Percentiles rank a stretch among this genome's conserved stretches.
These are phyloP conservation scores for Xyrauchen texanus DNA, from an alignment of 2,113 vertebrate species.

Conservation along the genomic window DNA sequence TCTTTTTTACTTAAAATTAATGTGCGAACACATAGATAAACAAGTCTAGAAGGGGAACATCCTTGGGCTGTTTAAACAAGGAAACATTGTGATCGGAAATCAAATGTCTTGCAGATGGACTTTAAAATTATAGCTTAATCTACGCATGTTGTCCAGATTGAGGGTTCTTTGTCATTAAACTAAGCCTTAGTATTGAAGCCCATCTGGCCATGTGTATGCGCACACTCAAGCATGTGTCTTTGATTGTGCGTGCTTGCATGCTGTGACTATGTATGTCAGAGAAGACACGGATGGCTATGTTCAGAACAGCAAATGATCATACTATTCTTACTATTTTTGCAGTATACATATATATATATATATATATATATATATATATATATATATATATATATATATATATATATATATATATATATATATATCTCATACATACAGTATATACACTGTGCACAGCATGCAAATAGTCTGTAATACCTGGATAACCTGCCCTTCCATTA, in stretches of 20 bases:
- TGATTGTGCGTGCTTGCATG: constrained; percentile 46
- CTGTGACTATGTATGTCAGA: constrained; percentile 39
- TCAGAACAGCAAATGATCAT: background rate
- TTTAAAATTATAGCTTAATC: constrained; percentile 78
- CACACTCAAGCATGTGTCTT: constrained; percentile 28
- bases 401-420: no score
- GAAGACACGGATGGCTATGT: constrained; percentile 33
- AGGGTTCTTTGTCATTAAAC: constrained; percentile 78
- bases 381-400: no score
- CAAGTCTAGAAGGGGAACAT: background rate
- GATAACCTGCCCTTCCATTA: no score
- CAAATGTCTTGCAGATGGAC: constrained; percentile 74
- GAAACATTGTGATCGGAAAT: constrained; percentile 66
- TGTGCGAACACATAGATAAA: background rate
- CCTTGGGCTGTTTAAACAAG: constrained; percentile 41
- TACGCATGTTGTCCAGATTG: constrained; percentile 69
- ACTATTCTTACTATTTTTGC: background rate
- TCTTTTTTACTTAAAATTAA: constrained; percentile 50
- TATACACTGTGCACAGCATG: background rate
- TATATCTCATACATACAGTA: background rate
- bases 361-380: no score
- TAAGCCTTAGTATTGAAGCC: constrained; percentile 75
- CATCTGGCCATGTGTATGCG: constrained; percentile 68
- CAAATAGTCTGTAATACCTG: background rate
- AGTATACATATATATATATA: background rate